Percentiles rank a stretch among this genome's conserved stretches.
phyloP scores from a whole-genome alignment of 2,113 vertebrate genomes.

The Atrichornis clamosus region DNA sequence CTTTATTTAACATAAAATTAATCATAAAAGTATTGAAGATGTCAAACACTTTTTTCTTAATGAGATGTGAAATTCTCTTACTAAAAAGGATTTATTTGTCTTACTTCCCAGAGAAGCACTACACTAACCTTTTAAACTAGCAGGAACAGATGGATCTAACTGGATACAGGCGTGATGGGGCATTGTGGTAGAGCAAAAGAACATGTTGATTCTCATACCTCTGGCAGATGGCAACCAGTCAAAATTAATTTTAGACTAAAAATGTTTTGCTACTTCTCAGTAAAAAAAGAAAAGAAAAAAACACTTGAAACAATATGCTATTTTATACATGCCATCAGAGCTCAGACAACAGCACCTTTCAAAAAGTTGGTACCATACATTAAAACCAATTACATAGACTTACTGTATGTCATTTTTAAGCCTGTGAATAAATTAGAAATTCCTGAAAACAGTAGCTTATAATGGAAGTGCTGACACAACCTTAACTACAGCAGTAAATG shows the following conservation, averaged over 20 bases:
- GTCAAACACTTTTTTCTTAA: neutral
- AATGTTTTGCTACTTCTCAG: neutral
- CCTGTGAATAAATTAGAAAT: slow-evolving; percentile 61
- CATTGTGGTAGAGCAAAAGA: neutral
- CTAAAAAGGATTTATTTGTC: neutral
- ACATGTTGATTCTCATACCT: slow-evolving; percentile 39
- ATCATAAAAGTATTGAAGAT: neutral
- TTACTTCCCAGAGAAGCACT: neutral
- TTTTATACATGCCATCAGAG: neutral
- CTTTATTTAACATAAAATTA: neutral
- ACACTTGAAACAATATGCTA: neutral
- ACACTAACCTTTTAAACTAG: slow-evolving; percentile 9
- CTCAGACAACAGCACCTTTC: slow-evolving; percentile 12
- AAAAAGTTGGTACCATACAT: neutral
- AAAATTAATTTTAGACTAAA: slow-evolving; percentile 40
- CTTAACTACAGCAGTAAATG: slow-evolving; percentile 64
- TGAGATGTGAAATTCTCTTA: neutral
- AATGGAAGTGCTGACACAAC: slow-evolving; percentile 69
- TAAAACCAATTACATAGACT: neutral
- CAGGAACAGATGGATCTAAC: slow-evolving; percentile 40
- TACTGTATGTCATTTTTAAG: slow-evolving; percentile 13
- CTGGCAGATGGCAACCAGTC: slow-evolving; percentile 38
- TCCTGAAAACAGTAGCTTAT: slow-evolving; percentile 62
- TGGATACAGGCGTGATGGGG: neutral
- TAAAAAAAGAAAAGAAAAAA: neutral